phyloP scores from a whole-genome alignment of 2,888 invertebrate species.

The Cryptosula pallasiana region DNA sequence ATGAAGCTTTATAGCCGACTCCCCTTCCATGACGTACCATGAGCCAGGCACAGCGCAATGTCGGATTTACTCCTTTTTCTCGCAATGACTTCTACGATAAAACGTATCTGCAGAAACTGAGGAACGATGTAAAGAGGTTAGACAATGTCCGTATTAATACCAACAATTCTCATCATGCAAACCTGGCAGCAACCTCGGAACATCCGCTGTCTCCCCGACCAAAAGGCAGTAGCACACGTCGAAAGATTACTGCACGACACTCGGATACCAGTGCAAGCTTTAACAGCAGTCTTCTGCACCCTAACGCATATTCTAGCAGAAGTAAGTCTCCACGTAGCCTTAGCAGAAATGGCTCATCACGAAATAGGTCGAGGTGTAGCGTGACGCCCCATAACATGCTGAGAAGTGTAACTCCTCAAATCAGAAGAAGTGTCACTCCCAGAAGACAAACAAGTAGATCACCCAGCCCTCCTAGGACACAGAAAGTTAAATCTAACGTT shows the following conservation, averaged over 20 bases:
- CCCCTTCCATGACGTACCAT: no score
- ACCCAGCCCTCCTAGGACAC: not conserved
- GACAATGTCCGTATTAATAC: not conserved
- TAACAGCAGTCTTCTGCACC: not conserved
- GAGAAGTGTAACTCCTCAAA: not conserved
- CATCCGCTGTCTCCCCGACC: not conserved
- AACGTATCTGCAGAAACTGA: slow-evolving; percentile 9
- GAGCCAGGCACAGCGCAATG: not conserved
- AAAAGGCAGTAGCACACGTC: not conserved
- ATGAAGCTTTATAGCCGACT: no score
- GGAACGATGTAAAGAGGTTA: not conserved
- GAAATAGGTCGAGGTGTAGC: not conserved
- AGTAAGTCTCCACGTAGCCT: not conserved
- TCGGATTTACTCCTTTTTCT: slow-evolving; percentile 3
- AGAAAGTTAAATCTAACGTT: not conserved
- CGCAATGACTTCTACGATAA: slow-evolving; percentile 20
- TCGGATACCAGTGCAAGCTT: not conserved
- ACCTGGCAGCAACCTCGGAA: not conserved
- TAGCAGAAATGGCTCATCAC: not conserved
- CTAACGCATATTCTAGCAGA: not conserved
- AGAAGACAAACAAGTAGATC: not conserved
- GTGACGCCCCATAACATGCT: not conserved
- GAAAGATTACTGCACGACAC: not conserved
- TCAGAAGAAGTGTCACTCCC: not conserved
- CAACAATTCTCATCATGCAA: not conserved